A percentile compares a stretch with the other conserved stretches of the same genome.
phyloP scores from a whole-genome alignment of 2,113 vertebrate species.

The Chaetodon auriga region DNA sequence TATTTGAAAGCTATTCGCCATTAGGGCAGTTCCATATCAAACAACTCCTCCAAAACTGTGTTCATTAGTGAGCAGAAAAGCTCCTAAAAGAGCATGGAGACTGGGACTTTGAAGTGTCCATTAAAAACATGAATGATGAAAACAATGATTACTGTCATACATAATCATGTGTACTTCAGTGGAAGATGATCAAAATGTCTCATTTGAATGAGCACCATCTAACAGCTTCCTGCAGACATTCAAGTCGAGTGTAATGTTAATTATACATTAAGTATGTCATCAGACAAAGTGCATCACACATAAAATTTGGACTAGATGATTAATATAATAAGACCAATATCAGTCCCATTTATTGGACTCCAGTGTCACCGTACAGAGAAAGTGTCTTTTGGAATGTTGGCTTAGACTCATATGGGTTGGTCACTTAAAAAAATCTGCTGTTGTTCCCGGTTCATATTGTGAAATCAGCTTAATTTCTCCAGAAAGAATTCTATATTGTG shows the following conservation, averaged over 20 bases:
- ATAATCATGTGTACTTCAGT: constrained; percentile 7
- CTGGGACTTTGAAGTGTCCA: constrained; percentile 23
- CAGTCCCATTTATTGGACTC: not conserved
- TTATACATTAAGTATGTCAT: not conserved
- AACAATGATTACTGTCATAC: not conserved
- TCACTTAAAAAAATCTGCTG: no score
- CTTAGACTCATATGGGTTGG: no score
- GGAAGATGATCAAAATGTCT: constrained; percentile 12
- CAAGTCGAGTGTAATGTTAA: not conserved
- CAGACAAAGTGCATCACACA: not conserved
- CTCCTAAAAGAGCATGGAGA: not conserved
- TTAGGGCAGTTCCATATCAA: constrained; percentile 13
- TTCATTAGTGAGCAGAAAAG: constrained; percentile 3
- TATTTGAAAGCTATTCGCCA: constrained; percentile 14
- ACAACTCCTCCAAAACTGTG: not conserved
- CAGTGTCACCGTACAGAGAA: not conserved
- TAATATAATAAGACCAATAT: not conserved
- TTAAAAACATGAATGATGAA: constrained; percentile 23
- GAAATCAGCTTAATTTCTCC: no score
- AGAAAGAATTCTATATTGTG: not conserved
- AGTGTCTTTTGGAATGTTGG: no score
- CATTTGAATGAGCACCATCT: not conserved
- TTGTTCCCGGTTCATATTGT: not conserved
- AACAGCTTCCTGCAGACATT: constrained; percentile 6
- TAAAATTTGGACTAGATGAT: not conserved